phyloP scores from a whole-genome alignment of 2,113 vertebrate species.

The Tricholaema leucomelas region DNA sequence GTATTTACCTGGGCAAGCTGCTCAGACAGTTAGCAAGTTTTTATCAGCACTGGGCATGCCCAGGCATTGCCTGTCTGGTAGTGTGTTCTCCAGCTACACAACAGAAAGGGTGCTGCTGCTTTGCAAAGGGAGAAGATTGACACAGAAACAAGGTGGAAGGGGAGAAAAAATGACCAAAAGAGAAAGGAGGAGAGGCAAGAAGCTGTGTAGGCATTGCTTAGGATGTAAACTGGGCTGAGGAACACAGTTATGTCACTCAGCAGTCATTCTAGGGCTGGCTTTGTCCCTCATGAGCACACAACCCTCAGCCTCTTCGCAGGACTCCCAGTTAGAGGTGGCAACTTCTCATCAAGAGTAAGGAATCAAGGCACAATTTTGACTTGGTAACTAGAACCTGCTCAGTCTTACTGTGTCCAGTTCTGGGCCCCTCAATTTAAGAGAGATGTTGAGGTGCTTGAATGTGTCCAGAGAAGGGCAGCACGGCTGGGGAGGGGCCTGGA shows the following conservation, averaged over 20 bases:
- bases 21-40: not conserved
- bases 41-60: not conserved
- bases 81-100: not conserved
- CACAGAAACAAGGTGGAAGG: not conserved
- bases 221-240: not conserved
- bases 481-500: too few relatives aligned
- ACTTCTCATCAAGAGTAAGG: not conserved
- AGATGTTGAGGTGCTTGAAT: too few relatives aligned
- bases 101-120: not conserved
- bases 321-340: not conserved
- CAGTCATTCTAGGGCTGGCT: not conserved
- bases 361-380: not conserved
- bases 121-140: not conserved
- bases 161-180: not conserved
- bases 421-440: too few relatives aligned
- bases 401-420: too few relatives aligned
- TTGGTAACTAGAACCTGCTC: not conserved
- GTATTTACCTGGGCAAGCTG: not conserved
- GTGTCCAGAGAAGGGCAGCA: too few relatives aligned
- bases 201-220: not conserved
- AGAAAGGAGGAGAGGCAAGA: not conserved
- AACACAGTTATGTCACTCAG: not conserved
- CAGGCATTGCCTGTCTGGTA: not conserved
- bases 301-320: not conserved
- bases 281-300: not conserved